These are phyloP conservation scores for Cancer borealis DNA, from an alignment of 2,888 invertebrate species.

Conservation along the genomic window DNA sequence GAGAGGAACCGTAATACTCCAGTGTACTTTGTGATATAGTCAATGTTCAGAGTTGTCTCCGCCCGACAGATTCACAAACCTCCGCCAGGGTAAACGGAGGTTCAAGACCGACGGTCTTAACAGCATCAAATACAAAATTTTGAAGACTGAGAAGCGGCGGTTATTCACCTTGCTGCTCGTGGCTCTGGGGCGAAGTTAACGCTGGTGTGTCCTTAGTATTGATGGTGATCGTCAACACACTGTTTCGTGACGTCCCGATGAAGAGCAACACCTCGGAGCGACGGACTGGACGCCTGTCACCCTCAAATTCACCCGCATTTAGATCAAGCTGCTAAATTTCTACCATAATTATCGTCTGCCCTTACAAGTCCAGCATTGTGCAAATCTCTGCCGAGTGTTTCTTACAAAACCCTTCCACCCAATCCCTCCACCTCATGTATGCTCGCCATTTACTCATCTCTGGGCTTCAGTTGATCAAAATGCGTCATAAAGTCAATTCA, in stretches of 20 bases:
- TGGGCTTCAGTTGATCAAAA: too few relatives aligned
- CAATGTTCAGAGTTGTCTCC: conserved; percentile 31
- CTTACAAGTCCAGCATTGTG: not conserved
- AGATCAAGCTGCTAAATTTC: not conserved
- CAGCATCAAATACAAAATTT: conserved; percentile 88
- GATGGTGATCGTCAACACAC: not conserved
- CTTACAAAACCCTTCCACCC: not conserved
- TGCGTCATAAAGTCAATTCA: too few relatives aligned
- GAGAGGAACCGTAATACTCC: not conserved
- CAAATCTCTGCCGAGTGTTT: not conserved
- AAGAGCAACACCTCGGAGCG: not conserved
- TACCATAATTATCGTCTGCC: not conserved
- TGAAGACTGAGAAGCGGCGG: conserved; percentile 85
- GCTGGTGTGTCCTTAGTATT: not conserved
- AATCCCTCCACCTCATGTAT: not conserved
- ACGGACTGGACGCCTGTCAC: not conserved
- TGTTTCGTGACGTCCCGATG: too few relatives aligned
- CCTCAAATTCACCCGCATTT: not conserved
- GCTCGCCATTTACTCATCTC: not conserved
- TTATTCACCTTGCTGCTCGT: conserved; percentile 91
- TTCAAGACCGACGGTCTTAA: conserved; percentile 92
- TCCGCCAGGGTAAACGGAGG: conserved; percentile 90
- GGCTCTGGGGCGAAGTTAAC: conserved; percentile 81
- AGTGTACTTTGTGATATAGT: not conserved
- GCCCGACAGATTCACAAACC: conserved; percentile 88